Evolutionary conservation across 2,113 vertebrate species (phyloP).

Genomic region (Ivindomyrus marchei): DNA sequence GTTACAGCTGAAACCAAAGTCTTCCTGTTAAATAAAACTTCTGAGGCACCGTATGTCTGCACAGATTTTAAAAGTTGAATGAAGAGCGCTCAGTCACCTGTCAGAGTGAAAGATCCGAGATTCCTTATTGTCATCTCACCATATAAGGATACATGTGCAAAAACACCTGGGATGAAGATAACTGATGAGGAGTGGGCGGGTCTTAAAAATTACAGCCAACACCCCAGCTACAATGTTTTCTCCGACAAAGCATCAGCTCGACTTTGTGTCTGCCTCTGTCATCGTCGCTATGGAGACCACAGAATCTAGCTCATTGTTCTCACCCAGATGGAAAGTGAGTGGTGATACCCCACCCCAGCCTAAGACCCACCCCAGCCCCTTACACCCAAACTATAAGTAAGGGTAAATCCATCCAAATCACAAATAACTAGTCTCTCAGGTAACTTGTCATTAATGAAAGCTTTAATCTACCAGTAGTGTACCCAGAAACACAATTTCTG

Average conservation of each 20-base stretch:
- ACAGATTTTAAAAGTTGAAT: background rate
- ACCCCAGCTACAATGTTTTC: background rate
- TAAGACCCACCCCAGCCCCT: background rate
- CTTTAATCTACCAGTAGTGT: background rate
- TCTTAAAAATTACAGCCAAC: background rate
- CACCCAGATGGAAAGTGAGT: slow-evolving; percentile 28
- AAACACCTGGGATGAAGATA: background rate
- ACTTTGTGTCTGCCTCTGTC: slow-evolving; percentile 18
- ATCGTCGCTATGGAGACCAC: slow-evolving; percentile 27
- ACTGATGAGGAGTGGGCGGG: background rate
- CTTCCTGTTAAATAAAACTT: background rate
- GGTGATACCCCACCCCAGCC: background rate
- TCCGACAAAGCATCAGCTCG: background rate
- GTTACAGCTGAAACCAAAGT: background rate
- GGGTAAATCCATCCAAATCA: slow-evolving; percentile 21
- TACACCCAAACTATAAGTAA: background rate
- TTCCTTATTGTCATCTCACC: background rate
- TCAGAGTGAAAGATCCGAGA: background rate
- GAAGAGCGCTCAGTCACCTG: background rate
- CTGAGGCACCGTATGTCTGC: background rate
- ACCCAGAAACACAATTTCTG: background rate
- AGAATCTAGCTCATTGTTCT: slow-evolving; percentile 13
- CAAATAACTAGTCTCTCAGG: slow-evolving; percentile 32
- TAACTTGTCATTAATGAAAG: slow-evolving; percentile 11
- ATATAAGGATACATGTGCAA: background rate